Base-by-base conservation (phyloP, 1,140 invertebrate species). In the Pinna nobilis region DNA sequence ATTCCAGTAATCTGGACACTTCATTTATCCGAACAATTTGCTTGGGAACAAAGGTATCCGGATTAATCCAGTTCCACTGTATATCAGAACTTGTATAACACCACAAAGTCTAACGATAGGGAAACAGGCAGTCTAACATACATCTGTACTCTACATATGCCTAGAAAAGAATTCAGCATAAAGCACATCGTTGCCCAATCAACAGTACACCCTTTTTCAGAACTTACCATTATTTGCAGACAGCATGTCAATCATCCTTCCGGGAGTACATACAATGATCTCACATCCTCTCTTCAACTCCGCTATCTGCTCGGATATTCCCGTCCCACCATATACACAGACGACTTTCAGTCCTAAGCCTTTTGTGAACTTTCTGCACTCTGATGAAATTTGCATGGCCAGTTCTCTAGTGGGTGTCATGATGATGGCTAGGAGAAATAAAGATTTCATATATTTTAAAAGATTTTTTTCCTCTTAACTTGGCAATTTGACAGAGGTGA, bases 181-280 rank as follows among this genome's bases (percentile, higher is more conserved):
- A n/a, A n/a, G n/a, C n/a, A n/a, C n/a, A n/a, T n/a, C n/a, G n/a
- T n/a, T n/a, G n/a, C n/a, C n/a, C n/a, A n/a, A n/a, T n/a, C n/a
- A n/a, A n/a, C n/a, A n/a, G 7, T 44, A 44, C 7, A 44, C 39
- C 33, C 13, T 15, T 25, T 20, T 15, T 23, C 11, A 57, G n/a
- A 57, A 84, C 82, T 82, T 82, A 91, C 97, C 98, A 68, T 94
- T 96, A 88, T 99, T 99, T 4, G 98, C 98, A 0, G 97, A 96
- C 61, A 99, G 88, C 97, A 99, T 99, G 87, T 99, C 98, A 83
- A 99, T 99, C 98, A 99, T 99, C 76, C 98, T 92, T 0, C 98
- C 98, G 0, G 98, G 98, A 0, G 98, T 99, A 82, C 98, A 99
- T 0, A 99, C 98, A 72, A 99, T 98, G 69, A 99, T 98, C 90